Evolutionary conservation across 2,888 invertebrate species (phyloP), one percentile per base, ranked within the genome.

Genomic region (Phyllotreta cruciferae): DNA sequence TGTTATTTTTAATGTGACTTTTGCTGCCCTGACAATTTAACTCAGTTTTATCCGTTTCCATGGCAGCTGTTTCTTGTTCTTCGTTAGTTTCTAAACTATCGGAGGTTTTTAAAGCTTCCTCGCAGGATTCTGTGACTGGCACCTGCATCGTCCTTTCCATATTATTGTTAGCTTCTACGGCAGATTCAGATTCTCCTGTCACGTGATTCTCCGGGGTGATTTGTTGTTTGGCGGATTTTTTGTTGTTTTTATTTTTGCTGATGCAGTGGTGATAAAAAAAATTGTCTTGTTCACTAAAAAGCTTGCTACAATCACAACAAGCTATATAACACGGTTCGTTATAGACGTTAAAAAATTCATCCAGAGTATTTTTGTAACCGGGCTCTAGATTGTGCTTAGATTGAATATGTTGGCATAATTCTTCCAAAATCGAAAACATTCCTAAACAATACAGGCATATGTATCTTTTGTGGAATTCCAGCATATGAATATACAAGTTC

Each of bases 401-500:
- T 66, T 87, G 85, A 68, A 94, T 83, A 82, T 94, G 94, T 71
- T 89, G 83, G 45, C 91, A 89, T 42, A 94, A 81, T 75, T 91
- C 90, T 73, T 92, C 92, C 6, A 92, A 89, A 73, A 88, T 88
- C 37, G 90, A 88, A 82, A 93, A 93, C 86, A 93, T 89, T 54
- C 91, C 91, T 67, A 93, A 84, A 78, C 94, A 94, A 81, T 90
- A 92, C 56, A 94, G 82, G 78, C 94, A 94, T 72, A 93, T 90
- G 76, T 90, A 91, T 57, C 92, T 86, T 72, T 89, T 88, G 79
- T 94, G 94, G 62, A 89, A 87, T 75, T 93, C 92, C 57, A 90
- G 85, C 88, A 93, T 93, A 74, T 94, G 94, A 49, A 92, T 80
- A 78, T 93, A 93, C 64, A 93, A 84, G 81, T 92, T 91, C 91